Evolutionary conservation across 2,113 vertebrate species (phyloP).

Genomic region (Nematolebias whitei): DNA sequence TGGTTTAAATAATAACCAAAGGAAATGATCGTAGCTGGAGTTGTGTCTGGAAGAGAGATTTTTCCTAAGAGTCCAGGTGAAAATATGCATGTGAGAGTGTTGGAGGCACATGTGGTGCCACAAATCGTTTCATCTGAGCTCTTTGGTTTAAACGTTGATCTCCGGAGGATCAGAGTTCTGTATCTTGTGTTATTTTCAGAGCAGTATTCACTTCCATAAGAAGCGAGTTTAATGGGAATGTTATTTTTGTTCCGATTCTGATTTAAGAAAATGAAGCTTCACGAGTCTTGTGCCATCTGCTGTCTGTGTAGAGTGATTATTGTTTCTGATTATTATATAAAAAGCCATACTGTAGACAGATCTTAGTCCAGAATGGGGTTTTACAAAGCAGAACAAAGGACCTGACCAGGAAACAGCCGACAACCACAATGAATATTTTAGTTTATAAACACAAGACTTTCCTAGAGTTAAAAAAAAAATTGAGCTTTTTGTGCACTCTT

Average conservation of each 20-base stretch:
- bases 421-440: constrained; percentile 32
- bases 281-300: constrained; percentile 66
- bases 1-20: constrained; percentile 24
- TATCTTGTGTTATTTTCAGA: constrained; percentile 30
- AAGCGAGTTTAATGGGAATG: constrained; percentile 19
- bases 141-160: constrained; percentile 6
- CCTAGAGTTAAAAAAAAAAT: constrained; percentile 3
- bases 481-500: constrained; percentile 26
- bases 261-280: constrained; percentile 42
- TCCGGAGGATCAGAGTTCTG: constrained; percentile 29
- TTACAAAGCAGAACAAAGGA: constrained; percentile 56
- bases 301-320: constrained; percentile 40
- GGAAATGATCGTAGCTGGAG: background rate
- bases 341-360: constrained; percentile 74
- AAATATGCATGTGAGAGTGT: constrained; percentile 36
- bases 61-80: constrained; percentile 25
- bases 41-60: constrained; percentile 12
- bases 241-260: constrained; percentile 25
- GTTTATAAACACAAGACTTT: constrained; percentile 38
- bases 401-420: constrained; percentile 31
- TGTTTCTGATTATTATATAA: constrained; percentile 41
- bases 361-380: constrained; percentile 44
- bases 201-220: constrained; percentile 52
- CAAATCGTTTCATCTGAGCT: constrained; percentile 25
- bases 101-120: constrained; percentile 47